Base-by-base conservation (phyloP, 2,888 invertebrate species). In the Cyrtodaria siliqua region DNA sequence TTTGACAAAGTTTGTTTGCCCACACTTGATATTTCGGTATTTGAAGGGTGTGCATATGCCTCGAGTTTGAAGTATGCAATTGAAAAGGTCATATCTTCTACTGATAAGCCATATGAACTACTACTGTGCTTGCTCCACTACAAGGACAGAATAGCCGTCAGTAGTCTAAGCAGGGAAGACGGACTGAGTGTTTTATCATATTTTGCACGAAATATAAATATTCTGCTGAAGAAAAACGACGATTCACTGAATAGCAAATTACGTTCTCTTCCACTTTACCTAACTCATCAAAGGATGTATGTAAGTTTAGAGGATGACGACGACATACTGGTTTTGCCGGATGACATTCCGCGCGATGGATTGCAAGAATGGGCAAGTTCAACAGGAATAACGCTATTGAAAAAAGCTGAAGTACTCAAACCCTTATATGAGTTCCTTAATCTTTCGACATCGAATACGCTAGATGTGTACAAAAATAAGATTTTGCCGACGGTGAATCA, bases 301-400 rank as follows among this genome's bases (percentile, higher is more conserved):
- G 53, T 50, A 29, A 14, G 29, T 12, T 23, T 75, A n/a, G 50
- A 47, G 3, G 18, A 33, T 14, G 20, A 49, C n/a, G 16, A 2
- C 3, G 44, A 44, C 0, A 63, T 78, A 0, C 47, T 80, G 2
- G 62, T 73, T n/a, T 44, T 83, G 16, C 74, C 80, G 20, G 14
- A 14, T 29, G 33, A 20, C 2, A 79, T 79, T n/a, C 77, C 77
- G n/a, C 0, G 26, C 38, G 60, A 56, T 14, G 80, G 83, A 23
- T 47, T 80, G 1, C 27, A 69, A 40, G 50, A 60, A 56, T 79
- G 75, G 75, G 80, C 76, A 12, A 9, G 26, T n/a, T 9, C 16
- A 1, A 53, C 71, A 9, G 44, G 47, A 0, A 66, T 60, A 27
- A 52, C 60, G 9, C 47, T 81, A 3, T 42, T 83, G 9, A n/a